Conservation (phyloP, 2,113 vertebrate genomes). For the Cyprinodon brontotheroides region DNA sequence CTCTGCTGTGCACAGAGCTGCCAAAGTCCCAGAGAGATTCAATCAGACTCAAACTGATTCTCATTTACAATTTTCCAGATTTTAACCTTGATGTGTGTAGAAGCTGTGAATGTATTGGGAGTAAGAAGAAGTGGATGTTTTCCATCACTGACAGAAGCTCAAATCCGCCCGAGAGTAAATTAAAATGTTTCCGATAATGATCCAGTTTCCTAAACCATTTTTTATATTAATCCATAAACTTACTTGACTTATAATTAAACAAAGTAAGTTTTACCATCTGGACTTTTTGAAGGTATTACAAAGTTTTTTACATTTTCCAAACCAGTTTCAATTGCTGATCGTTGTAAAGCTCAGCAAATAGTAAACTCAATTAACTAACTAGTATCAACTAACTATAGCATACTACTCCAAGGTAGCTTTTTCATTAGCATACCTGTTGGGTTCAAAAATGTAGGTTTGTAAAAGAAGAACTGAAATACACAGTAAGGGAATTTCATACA, state of each 20-base stretch:
- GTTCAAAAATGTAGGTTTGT: too few relatives aligned
- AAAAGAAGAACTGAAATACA: too few relatives aligned
- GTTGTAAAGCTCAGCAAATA: too few relatives aligned
- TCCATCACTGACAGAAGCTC: not conserved
- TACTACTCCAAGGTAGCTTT: too few relatives aligned
- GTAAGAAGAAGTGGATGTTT: not conserved
- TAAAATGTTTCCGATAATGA: not conserved
- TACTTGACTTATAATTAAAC: not conserved
- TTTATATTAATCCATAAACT: not conserved
- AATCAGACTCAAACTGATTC: not conserved
- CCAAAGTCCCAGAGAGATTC: not conserved
- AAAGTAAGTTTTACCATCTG: not conserved
- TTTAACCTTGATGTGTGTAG: not conserved
- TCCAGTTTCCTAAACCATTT: not conserved
- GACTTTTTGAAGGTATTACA: not conserved
- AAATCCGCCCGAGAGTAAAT: not conserved
- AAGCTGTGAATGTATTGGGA: constrained; percentile 15
- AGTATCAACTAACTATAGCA: too few relatives aligned
- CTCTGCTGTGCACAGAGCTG: not conserved
- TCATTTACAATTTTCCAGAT: not conserved
- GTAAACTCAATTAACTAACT: too few relatives aligned
- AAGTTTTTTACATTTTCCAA: not conserved
- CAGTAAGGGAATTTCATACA: too few relatives aligned
- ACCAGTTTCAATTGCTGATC: not conserved
- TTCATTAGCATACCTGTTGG: too few relatives aligned